Evolutionary conservation across 2,888 invertebrate genomes (phyloP).

Genomic region (Drosophila eohydei): DNA sequence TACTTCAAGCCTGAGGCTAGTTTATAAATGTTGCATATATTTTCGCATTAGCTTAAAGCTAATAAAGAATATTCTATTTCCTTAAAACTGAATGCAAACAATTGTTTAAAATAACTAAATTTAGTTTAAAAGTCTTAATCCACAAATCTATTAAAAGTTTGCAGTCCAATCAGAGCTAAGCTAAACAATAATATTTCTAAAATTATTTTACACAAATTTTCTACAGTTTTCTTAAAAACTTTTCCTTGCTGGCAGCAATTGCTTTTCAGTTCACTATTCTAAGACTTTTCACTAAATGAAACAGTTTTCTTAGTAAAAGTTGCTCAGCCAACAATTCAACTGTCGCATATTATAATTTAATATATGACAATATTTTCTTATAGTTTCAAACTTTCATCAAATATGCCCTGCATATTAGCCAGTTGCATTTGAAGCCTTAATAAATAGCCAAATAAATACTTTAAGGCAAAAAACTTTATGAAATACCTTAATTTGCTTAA

Average conservation of each 20-base stretch:
- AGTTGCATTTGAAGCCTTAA: background rate
- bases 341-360: background rate
- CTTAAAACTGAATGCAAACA: background rate
- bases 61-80: background rate
- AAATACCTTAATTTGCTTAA: slow-evolving; percentile 1
- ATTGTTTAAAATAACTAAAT: background rate
- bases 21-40: background rate
- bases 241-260: background rate
- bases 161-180: background rate
- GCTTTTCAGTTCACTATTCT: background rate
- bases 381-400: background rate
- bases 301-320: background rate
- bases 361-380: background rate
- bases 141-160: background rate
- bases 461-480: background rate
- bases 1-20: background rate
- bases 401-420: background rate
- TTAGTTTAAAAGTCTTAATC: background rate
- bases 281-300: background rate
- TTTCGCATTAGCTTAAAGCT: background rate
- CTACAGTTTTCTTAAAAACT: background rate
- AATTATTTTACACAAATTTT: background rate
- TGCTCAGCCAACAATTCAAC: background rate
- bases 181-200: background rate
- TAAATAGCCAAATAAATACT: background rate